Conservation (phyloP, 1,140 invertebrate genomes). For the Caenorhabditis latens region DNA sequence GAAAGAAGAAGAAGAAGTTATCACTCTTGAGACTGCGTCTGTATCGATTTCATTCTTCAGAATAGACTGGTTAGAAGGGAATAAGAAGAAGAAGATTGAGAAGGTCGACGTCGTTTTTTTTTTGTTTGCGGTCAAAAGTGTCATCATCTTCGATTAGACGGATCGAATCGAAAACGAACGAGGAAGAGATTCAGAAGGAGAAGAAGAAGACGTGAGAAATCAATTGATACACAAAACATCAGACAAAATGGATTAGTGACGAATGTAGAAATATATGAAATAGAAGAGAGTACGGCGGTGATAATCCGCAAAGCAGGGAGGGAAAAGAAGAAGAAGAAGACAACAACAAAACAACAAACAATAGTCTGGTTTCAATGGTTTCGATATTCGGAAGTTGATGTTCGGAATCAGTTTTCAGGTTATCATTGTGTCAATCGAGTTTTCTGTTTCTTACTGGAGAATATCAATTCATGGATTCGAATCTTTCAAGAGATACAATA, state of each 20-base stretch:
- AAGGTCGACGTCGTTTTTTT: slow-evolving; percentile 38
- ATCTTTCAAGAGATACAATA: no score
- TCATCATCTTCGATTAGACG: slow-evolving; percentile 47
- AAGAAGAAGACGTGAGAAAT: background rate
- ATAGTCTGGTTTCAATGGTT: background rate
- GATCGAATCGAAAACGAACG: background rate
- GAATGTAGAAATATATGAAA: slow-evolving; percentile 17
- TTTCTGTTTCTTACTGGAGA: no score
- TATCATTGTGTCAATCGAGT: no score
- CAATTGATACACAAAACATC: slow-evolving; percentile 22
- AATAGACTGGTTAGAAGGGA: background rate
- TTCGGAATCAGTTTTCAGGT: background rate
- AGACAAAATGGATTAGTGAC: slow-evolving; percentile 50
- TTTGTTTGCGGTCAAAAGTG: slow-evolving; percentile 38
- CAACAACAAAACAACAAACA: background rate
- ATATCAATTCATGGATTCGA: no score
- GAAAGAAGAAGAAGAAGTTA: slow-evolving; percentile 5
- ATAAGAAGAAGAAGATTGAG: background rate
- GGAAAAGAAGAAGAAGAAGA: background rate
- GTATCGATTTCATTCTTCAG: background rate
- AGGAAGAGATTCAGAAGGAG: background rate
- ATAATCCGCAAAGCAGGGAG: slow-evolving; percentile 2
- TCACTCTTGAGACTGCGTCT: slow-evolving; percentile 10
- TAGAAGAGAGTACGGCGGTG: background rate
- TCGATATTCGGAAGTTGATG: background rate